phyloP scores from a whole-genome alignment of 2,888 invertebrate species.

The Vesta saturnalis region DNA sequence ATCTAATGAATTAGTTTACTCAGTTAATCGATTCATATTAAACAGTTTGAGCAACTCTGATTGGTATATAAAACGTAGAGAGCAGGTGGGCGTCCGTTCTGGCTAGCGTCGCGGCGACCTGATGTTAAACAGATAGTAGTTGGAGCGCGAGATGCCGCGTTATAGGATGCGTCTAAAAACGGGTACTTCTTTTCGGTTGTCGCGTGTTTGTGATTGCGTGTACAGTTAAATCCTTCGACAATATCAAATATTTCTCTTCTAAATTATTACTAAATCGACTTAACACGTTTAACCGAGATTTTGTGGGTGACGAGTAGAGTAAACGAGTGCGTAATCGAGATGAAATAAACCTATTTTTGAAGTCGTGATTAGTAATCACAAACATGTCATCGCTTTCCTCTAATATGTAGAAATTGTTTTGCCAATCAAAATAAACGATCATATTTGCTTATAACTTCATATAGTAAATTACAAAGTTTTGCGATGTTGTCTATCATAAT shows the following conservation, averaged over 20 bases:
- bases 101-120: slow-evolving; percentile 42
- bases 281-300: neutral
- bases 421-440: slow-evolving; percentile 35
- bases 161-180: slow-evolving; percentile 43
- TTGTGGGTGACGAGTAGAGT: neutral
- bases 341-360: neutral
- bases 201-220: slow-evolving; percentile 36
- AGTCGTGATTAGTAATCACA: slow-evolving; percentile 28
- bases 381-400: slow-evolving; percentile 30
- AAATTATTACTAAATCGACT: slow-evolving; percentile 14
- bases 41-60: slow-evolving; percentile 33
- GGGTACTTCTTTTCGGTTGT: slow-evolving; percentile 25
- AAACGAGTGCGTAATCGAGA: neutral
- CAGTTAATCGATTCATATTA: neutral
- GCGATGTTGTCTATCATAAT: slow-evolving; percentile 31
- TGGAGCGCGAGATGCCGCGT: slow-evolving; percentile 46
- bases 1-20: neutral
- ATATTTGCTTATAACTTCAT: slow-evolving; percentile 35
- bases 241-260: slow-evolving; percentile 6
- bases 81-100: slow-evolving; percentile 46
- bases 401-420: slow-evolving; percentile 33
- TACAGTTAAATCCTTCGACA: slow-evolving; percentile 7
- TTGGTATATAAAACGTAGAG: slow-evolving; percentile 31
- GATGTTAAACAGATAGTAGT: slow-evolving; percentile 49
- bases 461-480: slow-evolving; percentile 22